A percentile compares a stretch with the other conserved stretches of the same genome.
These are phyloP conservation scores for Scartelaos histophorus DNA, from an alignment of 2,113 vertebrate genomes.

Conservation along the genomic window DNA sequence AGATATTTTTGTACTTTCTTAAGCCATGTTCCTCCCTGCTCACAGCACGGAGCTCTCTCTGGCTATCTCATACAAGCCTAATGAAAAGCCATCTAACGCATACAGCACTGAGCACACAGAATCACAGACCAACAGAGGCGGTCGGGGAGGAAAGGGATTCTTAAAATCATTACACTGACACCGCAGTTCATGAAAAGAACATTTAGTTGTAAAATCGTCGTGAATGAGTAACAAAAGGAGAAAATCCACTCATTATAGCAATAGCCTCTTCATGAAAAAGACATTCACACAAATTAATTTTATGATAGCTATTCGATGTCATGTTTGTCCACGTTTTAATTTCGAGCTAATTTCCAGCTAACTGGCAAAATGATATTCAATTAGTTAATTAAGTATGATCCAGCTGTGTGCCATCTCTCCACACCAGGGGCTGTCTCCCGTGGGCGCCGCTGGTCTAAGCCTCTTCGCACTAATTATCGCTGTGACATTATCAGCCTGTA, in stretches of 20 bases:
- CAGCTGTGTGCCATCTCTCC: conserved; percentile 79
- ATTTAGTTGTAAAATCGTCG: conserved; percentile 17
- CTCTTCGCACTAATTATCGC: conserved; percentile 73
- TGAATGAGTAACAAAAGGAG: conserved; percentile 40
- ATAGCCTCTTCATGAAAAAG: conserved; percentile 51
- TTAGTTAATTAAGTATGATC: conserved; percentile 83
- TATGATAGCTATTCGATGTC: conserved; percentile 59
- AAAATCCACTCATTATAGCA: conserved; percentile 49
- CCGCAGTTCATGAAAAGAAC: conserved; percentile 10
- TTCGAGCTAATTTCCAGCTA: conserved; percentile 77
- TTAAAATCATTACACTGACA: neutral
- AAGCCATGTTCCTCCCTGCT: conserved; percentile 50
- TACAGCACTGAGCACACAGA: conserved; percentile 17
- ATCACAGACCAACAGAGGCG: conserved; percentile 1
- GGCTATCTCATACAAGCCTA: conserved; percentile 45
- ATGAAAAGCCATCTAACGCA: conserved; percentile 54
- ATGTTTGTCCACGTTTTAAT: conserved; percentile 74
- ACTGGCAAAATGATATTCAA: conserved; percentile 78
- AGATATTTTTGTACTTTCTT: conserved; percentile 58
- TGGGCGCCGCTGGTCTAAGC: conserved; percentile 66
- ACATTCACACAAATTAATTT: conserved; percentile 62
- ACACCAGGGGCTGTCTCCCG: conserved; percentile 72
- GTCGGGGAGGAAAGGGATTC: conserved; percentile 1
- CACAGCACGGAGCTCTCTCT: conserved; percentile 51
- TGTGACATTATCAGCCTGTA: conserved; percentile 74